Evolutionary conservation across 2,888 invertebrate species (phyloP).

Genomic region (Dorcus parallelipipedus): DNA sequence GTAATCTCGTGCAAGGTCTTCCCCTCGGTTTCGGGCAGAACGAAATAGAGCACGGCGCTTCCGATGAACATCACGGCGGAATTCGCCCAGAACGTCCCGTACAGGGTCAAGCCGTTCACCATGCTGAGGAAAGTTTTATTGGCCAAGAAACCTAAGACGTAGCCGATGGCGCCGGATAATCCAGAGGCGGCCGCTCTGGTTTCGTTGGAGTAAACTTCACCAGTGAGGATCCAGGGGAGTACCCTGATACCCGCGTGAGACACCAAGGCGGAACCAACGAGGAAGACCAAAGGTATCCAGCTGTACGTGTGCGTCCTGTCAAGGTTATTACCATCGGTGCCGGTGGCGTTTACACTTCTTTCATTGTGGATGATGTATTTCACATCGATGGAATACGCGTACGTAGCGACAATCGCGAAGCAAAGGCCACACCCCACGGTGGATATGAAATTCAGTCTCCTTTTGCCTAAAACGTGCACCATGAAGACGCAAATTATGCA

Average conservation of each 20-base stretch:
- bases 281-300: conserved; percentile 64
- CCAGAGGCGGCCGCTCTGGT: conserved; percentile 72
- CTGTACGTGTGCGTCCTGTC: conserved; percentile 13
- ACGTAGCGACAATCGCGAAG: conserved; percentile 60
- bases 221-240: conserved; percentile 77
- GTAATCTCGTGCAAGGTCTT: conserved; percentile 69
- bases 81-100: conserved; percentile 72
- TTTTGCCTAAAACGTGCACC: conserved; percentile 71
- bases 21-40: conserved; percentile 81
- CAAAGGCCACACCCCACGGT: conserved; percentile 64
- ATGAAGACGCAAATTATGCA: conserved; percentile 62
- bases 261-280: conserved; percentile 65
- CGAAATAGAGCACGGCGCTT: conserved; percentile 61
- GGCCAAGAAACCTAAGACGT: conserved; percentile 70
- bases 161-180: conserved; percentile 68
- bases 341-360: neutral
- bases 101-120: conserved; percentile 60
- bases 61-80: conserved; percentile 62
- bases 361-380: conserved; percentile 22
- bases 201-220: conserved; percentile 70
- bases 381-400: conserved; percentile 46
- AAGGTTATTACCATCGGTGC: neutral
- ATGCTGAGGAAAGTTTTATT: conserved; percentile 72
- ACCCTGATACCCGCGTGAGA: conserved; percentile 68
- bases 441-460: conserved; percentile 65